Evolutionary conservation across 2,113 vertebrate genomes (phyloP), one percentile per base, ranked within the genome.

Genomic region (Prietella phreatophila): DNA sequence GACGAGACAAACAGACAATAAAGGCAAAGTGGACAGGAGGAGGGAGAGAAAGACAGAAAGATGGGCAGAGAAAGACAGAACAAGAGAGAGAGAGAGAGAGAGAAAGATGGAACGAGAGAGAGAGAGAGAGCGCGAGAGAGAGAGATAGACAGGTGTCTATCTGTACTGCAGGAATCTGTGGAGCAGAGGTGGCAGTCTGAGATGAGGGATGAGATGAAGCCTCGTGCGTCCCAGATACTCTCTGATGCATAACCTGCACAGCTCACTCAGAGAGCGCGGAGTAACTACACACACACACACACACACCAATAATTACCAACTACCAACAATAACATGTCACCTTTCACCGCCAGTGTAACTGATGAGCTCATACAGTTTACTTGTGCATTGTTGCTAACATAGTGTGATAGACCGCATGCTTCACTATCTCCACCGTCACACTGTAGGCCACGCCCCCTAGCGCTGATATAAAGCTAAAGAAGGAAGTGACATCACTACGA

Each of bases 101-200:
- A 53, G 14, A 55, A 7, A 27, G 11, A 25, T 4, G 30, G 58
- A 19, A 27, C 60, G 47, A 10, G 9, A 5, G 50, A 27, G 5
- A 20, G 11, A 27, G 53, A 63, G 27, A 53, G 17, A 63, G n/a
- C n/a, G n/a, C n/a, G 33, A 58, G 15, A 69, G 61, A 47, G 67
- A 14, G n/a, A 22, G 25, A 60, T 47, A 33, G 53, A 36, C 27
- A 69, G 17, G 39, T 47, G 25, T 71, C 95, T 96, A 97, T 96
- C 95, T 94, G 79, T 97, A 96, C 90, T 97, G 96, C 61, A 97
- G 93, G 94, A 96, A 97, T 89, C 95, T 93, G 93, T 96, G 96
- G 83, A 97, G 91, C 69, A 97, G 92, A 0, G 93, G 96, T 85
- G 97, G 97, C 88, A 97, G 75, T 91, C 96, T 96, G 17, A 97